phyloP scores from a whole-genome alignment of 92 coral and sea anemone species.

The Montipora capitata region DNA sequence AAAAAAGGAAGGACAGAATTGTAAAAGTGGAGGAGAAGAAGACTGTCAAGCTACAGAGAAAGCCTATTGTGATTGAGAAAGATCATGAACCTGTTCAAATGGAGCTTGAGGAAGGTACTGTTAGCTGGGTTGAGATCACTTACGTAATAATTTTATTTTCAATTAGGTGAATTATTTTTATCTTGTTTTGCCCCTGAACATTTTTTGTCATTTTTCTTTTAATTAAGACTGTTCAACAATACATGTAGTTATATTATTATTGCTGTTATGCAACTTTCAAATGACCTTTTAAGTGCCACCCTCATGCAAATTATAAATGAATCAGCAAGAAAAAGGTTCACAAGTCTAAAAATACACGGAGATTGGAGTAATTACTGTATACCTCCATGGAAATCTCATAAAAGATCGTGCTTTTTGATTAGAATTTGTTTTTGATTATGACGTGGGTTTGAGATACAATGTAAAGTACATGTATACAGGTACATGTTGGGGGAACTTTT shows the following conservation, averaged over 20 bases:
- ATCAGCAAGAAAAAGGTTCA: neutral
- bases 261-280: slow-evolving; percentile 17
- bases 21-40: slow-evolving; percentile 91
- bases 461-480: too few relatives aligned
- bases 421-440: too few relatives aligned
- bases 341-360: too few relatives aligned
- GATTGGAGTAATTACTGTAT: too few relatives aligned
- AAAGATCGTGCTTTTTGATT: too few relatives aligned
- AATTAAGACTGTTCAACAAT: too few relatives aligned
- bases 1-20: slow-evolving; percentile 80
- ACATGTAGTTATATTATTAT: neutral
- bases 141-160: too few relatives aligned
- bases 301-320: neutral
- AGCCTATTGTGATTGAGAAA: slow-evolving; percentile 44
- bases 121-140: too few relatives aligned
- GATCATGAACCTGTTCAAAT: slow-evolving; percentile 63
- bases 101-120: slow-evolving; percentile 84
- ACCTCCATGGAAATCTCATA: too few relatives aligned
- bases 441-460: too few relatives aligned
- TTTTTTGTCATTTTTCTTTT: neutral
- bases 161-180: neutral
- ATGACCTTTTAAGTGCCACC: slow-evolving; percentile 7
- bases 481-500: too few relatives aligned
- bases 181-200: neutral
- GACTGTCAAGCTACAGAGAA: slow-evolving; percentile 83